Evolutionary conservation across 2,113 vertebrate species (phyloP).

Genomic region (Empidonax traillii): DNA sequence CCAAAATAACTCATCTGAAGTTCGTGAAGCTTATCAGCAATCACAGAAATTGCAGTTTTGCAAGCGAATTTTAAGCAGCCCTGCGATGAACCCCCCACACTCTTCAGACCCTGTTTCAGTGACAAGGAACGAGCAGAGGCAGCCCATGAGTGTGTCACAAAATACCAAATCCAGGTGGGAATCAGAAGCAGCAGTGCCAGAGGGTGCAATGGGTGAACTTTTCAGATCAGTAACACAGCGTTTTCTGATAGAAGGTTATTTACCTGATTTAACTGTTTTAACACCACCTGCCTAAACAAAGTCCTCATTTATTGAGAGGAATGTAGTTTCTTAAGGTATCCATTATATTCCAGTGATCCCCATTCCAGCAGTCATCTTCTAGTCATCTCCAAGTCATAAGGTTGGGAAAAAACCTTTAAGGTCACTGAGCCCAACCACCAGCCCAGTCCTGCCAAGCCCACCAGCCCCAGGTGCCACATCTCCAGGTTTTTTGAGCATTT

Average conservation of each 20-base stretch:
- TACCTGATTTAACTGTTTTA: neutral
- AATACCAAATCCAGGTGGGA: neutral
- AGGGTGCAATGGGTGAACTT: neutral
- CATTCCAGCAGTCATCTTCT: neutral
- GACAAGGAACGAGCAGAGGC: neutral
- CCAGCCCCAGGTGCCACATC: neutral
- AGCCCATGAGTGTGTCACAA: neutral
- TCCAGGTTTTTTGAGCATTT: accelerated
- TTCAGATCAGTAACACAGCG: neutral
- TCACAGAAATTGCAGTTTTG: neutral
- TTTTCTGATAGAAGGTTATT: neutral
- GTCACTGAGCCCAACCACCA: neutral
- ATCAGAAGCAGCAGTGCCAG: neutral
- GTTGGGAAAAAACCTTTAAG: neutral
- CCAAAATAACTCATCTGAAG: neutral
- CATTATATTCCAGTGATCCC: accelerated
- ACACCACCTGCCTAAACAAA: neutral
- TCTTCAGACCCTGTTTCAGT: neutral
- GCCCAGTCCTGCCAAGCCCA: neutral
- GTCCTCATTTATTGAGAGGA: neutral
- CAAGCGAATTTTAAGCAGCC: neutral
- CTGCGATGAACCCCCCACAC: accelerated
- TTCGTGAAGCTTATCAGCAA: neutral
- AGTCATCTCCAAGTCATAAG: neutral
- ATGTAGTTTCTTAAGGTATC: neutral